These are phyloP conservation scores for Sicus ferrugineus DNA, from an alignment of 2,888 invertebrate species.

Conservation along the genomic window DNA sequence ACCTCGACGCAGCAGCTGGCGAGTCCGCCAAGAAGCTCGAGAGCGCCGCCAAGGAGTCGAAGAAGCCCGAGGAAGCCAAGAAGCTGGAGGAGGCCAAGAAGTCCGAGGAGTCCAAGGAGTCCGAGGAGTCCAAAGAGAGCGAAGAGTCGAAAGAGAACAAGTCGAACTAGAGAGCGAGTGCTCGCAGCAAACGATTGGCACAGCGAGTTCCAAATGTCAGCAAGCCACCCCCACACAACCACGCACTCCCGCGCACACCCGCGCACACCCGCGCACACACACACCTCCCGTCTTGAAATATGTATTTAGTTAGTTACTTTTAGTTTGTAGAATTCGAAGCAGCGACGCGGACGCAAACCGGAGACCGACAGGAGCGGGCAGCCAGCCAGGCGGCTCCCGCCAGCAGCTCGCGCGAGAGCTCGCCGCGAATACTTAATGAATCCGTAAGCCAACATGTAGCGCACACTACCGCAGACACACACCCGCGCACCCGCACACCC, in stretches of 20 bases:
- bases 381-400: not conserved
- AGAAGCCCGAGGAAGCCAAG: constrained; percentile 47
- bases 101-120: constrained; percentile 50
- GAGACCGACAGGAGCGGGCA: constrained; percentile 41
- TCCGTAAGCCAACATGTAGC: constrained; percentile 15
- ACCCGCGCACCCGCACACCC: constrained; percentile 21
- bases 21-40: constrained; percentile 33
- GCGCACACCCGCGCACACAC: too few species aligned
- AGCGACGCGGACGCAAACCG: constrained; percentile 44
- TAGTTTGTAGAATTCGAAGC: constrained; percentile 49
- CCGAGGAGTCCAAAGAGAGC: constrained; percentile 57
- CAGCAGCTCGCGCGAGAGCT: constrained; percentile 22
- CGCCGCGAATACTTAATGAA: constrained; percentile 24
- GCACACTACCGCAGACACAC: constrained; percentile 32
- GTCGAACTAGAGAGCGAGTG: constrained; percentile 43
- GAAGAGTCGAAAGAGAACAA: constrained; percentile 54
- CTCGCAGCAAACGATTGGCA: constrained; percentile 34
- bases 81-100: constrained; percentile 48
- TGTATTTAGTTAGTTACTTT: constrained; percentile 52
- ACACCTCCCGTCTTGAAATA: constrained; percentile 39
- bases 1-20: constrained; percentile 30
- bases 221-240: constrained; percentile 15
- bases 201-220: too few species aligned
- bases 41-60: constrained; percentile 41
- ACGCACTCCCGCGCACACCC: too few species aligned